These are phyloP conservation scores for Drosophila chauvacae DNA, from an alignment of 1,140 invertebrate genomes.

Conservation along the genomic window DNA sequence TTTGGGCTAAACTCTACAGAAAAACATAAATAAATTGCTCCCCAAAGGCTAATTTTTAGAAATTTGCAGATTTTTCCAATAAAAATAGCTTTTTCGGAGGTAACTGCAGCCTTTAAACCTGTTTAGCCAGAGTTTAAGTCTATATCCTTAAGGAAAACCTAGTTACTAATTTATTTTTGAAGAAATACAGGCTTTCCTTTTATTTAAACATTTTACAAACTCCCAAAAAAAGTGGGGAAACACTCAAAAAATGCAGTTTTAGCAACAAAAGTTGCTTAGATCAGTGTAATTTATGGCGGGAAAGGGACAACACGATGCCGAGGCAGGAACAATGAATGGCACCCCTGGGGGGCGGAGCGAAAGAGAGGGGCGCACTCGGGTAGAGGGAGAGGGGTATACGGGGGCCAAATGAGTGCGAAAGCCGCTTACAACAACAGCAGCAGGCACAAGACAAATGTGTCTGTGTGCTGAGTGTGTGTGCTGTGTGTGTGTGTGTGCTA, in stretches of 20 bases:
- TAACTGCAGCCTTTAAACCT: too few species aligned
- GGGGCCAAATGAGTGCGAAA: conserved; percentile 52
- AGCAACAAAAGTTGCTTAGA: conserved; percentile 48
- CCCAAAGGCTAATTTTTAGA: neutral
- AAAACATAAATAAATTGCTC: conserved; percentile 5
- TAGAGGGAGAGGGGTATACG: neutral
- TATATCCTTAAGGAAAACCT: neutral
- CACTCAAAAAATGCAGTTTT: conserved; percentile 42
- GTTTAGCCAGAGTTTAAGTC: neutral
- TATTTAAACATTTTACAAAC: conserved; percentile 2
- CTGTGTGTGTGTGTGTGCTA: conserved; percentile 3
- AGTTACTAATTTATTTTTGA: neutral
- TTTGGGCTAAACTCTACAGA: neutral
- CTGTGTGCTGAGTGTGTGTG: conserved; percentile 33
- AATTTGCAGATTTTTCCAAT: neutral
- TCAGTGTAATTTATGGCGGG: conserved; percentile 68
- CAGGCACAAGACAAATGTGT: conserved; percentile 69
- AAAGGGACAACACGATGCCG: conserved; percentile 40
- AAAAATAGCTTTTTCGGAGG: neutral
- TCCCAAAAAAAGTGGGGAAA: conserved; percentile 10
- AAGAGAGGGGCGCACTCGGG: neutral
- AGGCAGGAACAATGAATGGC: conserved; percentile 43
- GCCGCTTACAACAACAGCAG: conserved; percentile 58
- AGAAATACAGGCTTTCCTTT: neutral
- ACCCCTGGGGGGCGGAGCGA: conserved; percentile 32